Percentiles rank a stretch among this genome's conserved stretches.
Evolutionary conservation across 2,888 invertebrate species (phyloP).

Genomic region (Plutella xylostella): DNA sequence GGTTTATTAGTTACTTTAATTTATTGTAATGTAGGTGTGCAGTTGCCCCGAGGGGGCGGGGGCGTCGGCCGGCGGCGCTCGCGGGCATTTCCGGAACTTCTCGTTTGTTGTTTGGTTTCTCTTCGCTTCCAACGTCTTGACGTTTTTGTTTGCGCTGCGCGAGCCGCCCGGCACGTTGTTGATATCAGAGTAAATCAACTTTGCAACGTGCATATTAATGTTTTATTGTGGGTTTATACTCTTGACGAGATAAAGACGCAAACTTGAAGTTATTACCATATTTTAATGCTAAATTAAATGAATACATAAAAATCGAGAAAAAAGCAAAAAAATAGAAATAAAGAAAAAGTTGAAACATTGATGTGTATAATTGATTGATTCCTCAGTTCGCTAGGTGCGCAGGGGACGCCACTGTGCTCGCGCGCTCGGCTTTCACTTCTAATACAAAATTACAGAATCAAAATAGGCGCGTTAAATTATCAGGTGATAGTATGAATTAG

Average conservation of each 20-base stretch:
- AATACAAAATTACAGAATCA: not conserved
- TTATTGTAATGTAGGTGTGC: slow-evolving; percentile 5
- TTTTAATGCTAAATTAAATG: slow-evolving; percentile 70
- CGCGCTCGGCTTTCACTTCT: slow-evolving; percentile 10
- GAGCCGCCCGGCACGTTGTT: slow-evolving; percentile 19
- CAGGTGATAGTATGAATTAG: not conserved
- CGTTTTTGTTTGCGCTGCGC: not conserved
- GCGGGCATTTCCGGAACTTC: slow-evolving; percentile 42
- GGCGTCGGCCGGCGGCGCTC: slow-evolving; percentile 12
- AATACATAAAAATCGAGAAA: slow-evolving; percentile 51
- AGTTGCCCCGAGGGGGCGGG: slow-evolving; percentile 1
- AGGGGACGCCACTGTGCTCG: slow-evolving; percentile 8
- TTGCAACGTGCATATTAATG: slow-evolving; percentile 39
- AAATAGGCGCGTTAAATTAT: no score
- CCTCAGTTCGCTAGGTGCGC: slow-evolving; percentile 3
- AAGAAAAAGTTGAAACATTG: slow-evolving; percentile 61
- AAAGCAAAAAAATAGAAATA: slow-evolving; percentile 63
- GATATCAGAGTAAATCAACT: slow-evolving; percentile 33
- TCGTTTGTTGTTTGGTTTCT: slow-evolving; percentile 59
- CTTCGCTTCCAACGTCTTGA: slow-evolving; percentile 51
- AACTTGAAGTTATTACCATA: slow-evolving; percentile 64
- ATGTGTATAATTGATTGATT: slow-evolving; percentile 60
- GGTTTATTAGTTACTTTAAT: slow-evolving; percentile 5
- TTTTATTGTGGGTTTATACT: slow-evolving; percentile 42
- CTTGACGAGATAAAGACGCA: slow-evolving; percentile 53